phyloP scores from a whole-genome alignment of 2,888 invertebrate genomes.

The Drosophila affinis region DNA sequence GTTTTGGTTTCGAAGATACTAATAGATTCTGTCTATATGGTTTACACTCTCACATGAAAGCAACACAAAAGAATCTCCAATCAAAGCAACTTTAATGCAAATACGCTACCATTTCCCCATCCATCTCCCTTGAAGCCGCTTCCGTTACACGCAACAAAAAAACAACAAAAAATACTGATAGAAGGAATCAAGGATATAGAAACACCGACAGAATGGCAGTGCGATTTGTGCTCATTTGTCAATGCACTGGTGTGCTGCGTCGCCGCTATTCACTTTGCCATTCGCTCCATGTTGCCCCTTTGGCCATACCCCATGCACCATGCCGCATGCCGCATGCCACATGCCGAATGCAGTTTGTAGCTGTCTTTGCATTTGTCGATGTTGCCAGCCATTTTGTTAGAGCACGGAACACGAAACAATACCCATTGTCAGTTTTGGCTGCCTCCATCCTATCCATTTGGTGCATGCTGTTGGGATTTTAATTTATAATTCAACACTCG shows the following conservation, averaged over 20 bases:
- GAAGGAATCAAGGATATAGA: constrained; percentile 26
- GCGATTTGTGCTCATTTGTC: constrained; percentile 69
- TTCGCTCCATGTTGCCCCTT: constrained; percentile 58
- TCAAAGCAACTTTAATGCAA: constrained; percentile 36
- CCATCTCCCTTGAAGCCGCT: constrained; percentile 3
- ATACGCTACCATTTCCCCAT: constrained; percentile 15
- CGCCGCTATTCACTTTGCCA: not conserved
- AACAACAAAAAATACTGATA: constrained; percentile 8
- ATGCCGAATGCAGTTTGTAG: constrained; percentile 13
- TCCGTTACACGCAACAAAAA: constrained; percentile 16
- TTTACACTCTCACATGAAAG: not conserved
- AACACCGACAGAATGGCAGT: constrained; percentile 47
- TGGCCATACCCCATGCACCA: constrained; percentile 49
- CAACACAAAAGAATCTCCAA: constrained; percentile 11
- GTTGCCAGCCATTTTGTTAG: constrained; percentile 14
- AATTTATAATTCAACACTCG: constrained; percentile 60
- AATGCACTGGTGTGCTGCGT: constrained; percentile 14
- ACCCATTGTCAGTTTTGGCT: constrained; percentile 46
- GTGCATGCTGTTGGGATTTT: constrained; percentile 48
- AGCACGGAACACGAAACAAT: constrained; percentile 50
- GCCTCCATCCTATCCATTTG: constrained; percentile 13
- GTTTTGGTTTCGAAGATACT: no score
- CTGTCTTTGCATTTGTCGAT: constrained; percentile 2
- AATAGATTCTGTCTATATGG: not conserved
- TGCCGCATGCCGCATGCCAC: not conserved